A percentile compares a stretch with the other conserved stretches of the same genome.
Conservation (phyloP, 2,113 vertebrate species). For the Camelus bactrianus region DNA sequence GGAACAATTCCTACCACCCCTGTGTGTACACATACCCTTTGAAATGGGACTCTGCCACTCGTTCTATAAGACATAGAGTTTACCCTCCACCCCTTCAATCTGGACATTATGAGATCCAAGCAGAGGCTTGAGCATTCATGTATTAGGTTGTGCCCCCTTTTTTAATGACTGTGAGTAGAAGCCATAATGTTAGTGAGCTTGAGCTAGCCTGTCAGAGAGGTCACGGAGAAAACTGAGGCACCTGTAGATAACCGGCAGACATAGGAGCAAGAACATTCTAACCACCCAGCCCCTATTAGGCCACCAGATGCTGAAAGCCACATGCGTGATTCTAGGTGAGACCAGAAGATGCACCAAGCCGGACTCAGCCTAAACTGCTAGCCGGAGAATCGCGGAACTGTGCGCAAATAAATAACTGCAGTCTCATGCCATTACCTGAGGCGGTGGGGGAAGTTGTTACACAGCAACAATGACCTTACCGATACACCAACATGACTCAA, state of each 20-base stretch:
- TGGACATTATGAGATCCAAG: background rate
- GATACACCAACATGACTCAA: background rate
- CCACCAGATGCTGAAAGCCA: background rate
- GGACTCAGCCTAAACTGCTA: background rate
- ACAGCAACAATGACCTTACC: background rate
- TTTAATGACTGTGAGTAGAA: background rate
- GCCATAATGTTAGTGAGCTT: background rate
- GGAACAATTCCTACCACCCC: background rate
- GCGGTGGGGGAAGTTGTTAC: background rate
- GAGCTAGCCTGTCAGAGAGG: background rate
- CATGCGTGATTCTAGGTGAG: background rate
- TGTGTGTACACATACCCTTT: accelerated
- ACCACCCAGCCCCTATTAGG: background rate
- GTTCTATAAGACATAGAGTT: background rate
- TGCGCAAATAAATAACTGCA: background rate
- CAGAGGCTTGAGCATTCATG: background rate
- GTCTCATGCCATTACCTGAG: background rate
- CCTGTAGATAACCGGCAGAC: background rate
- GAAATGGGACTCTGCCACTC: background rate
- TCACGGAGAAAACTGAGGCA: background rate
- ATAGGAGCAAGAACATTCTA: background rate
- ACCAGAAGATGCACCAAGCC: background rate
- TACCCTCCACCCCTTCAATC: background rate
- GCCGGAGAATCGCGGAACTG: background rate
- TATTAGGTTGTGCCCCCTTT: background rate